Conservation (phyloP, 2,888 invertebrate genomes). For the Periphyllus acericola region DNA sequence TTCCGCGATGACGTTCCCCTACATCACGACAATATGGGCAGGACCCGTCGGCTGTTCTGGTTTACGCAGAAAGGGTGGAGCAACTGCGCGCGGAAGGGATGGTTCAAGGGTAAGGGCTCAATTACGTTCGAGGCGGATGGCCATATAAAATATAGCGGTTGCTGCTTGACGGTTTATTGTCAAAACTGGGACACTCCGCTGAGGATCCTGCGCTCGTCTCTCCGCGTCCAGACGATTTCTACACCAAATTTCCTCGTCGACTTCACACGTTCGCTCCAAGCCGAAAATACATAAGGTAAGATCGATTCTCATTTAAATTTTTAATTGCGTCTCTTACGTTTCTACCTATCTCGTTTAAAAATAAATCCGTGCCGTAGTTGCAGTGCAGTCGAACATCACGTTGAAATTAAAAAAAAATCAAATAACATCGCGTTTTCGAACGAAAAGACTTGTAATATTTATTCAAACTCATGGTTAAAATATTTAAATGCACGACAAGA, state of each 20-base stretch:
- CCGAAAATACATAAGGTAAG: too few species aligned
- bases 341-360: too few species aligned
- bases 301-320: too few species aligned
- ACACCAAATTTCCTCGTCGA: neutral
- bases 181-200: slow-evolving; percentile 1
- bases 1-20: neutral
- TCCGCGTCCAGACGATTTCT: neutral
- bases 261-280: neutral
- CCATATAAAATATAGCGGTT: neutral
- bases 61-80: slow-evolving; percentile 33
- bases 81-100: slow-evolving; percentile 11
- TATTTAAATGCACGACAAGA: too few species aligned
- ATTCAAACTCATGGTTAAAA: too few species aligned
- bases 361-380: too few species aligned
- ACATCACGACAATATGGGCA: neutral
- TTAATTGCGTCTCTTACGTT: too few species aligned
- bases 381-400: too few species aligned
- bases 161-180: slow-evolving; percentile 14
- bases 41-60: neutral
- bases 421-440: too few species aligned
- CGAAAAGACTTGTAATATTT: too few species aligned
- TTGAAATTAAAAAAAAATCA: too few species aligned
- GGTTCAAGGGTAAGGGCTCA: slow-evolving; percentile 6
- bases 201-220: neutral
- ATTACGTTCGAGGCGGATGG: neutral